Evolutionary conservation across 2,113 vertebrate species (phyloP).

Genomic region (Thinocorus orbignyianus): DNA sequence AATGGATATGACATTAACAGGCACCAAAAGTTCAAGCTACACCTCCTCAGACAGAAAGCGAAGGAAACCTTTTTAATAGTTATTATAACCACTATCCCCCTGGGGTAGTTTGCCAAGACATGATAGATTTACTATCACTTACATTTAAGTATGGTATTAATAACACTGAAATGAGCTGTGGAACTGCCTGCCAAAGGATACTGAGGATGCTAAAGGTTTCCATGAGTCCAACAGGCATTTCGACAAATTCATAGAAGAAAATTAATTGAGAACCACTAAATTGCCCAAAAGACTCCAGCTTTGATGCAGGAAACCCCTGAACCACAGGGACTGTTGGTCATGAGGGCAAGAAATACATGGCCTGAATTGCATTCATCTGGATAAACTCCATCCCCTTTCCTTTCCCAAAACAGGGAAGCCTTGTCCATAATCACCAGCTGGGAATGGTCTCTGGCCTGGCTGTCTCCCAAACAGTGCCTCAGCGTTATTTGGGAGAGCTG

Average conservation of each 20-base stretch:
- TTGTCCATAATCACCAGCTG: background rate
- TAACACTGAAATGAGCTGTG: background rate
- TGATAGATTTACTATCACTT: slow-evolving; percentile 5
- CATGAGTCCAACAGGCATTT: background rate
- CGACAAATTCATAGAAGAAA: background rate
- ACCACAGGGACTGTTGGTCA: background rate
- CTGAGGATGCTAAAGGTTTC: slow-evolving; percentile 2
- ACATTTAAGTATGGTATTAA: background rate
- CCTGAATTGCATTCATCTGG: background rate
- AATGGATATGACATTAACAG: background rate
- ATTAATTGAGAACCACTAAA: background rate
- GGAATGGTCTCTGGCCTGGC: background rate
- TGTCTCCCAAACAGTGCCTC: background rate
- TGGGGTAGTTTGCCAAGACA: background rate
- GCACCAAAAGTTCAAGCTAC: background rate
- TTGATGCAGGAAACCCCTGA: background rate
- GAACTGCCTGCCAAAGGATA: background rate
- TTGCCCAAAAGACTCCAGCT: background rate
- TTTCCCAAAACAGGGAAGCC: background rate
- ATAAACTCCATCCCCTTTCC: background rate
- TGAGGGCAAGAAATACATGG: background rate
- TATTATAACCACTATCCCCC: background rate
- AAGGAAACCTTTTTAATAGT: background rate
- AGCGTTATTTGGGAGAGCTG: background rate
- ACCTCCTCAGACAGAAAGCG: background rate